Conservation (phyloP, 1,140 invertebrate genomes). For the Microplitis mediator region DNA sequence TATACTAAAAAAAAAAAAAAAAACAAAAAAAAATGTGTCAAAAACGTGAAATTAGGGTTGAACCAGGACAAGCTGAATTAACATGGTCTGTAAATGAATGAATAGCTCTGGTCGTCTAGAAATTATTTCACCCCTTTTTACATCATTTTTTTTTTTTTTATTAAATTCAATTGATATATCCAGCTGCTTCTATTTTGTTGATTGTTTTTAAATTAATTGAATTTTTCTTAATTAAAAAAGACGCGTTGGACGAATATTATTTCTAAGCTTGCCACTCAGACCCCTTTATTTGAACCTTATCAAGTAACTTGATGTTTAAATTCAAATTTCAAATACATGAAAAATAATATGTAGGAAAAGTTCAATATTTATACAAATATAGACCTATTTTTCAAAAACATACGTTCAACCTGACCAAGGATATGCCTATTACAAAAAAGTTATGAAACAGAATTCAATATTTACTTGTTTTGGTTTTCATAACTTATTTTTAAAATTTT, state of each 20-base stretch:
- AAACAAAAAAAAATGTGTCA: conserved; percentile 25
- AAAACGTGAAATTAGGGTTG: conserved; percentile 57
- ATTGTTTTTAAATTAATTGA: not conserved
- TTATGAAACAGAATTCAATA: not conserved
- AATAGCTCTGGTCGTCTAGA: conserved; percentile 23
- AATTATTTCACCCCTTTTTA: conserved; percentile 28
- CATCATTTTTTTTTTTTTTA: not conserved
- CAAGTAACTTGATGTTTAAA: not conserved
- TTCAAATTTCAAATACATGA: not conserved
- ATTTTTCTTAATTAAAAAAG: conserved; percentile 2
- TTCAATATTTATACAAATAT: not conserved
- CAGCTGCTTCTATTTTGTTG: not conserved
- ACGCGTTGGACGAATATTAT: not conserved
- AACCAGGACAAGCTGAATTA: conserved; percentile 34
- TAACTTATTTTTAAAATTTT: too few relatives aligned
- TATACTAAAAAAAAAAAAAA: not conserved
- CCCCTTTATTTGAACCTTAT: too few relatives aligned
- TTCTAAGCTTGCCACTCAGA: not conserved
- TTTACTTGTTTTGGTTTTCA: too few relatives aligned
- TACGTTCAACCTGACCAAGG: conserved; percentile 24
- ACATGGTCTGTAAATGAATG: conserved; percentile 31
- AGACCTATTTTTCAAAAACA: not conserved
- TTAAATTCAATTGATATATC: not conserved
- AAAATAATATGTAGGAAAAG: not conserved
- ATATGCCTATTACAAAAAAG: conserved; percentile 21